Conservation (phyloP, 1,140 invertebrate species). For the Portunus trituberculatus region DNA sequence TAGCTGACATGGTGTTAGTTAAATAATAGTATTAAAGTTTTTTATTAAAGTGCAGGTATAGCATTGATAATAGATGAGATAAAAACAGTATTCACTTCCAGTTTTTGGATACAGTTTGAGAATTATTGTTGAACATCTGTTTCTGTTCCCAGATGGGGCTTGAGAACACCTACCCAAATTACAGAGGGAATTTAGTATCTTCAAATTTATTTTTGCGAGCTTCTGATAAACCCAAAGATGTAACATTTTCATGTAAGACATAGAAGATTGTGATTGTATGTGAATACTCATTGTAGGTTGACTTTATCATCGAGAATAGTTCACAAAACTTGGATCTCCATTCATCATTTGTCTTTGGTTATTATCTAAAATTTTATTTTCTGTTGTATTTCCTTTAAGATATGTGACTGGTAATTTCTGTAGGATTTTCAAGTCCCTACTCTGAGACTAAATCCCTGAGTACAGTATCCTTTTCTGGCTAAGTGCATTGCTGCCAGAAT, state of each 20-base stretch:
- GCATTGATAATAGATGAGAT: background rate
- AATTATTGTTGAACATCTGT: background rate
- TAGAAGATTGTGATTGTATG: background rate
- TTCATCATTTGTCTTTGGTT: background rate
- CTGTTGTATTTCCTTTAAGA: background rate
- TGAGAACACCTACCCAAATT: background rate
- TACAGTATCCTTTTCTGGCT: constrained; percentile 54
- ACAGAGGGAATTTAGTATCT: background rate
- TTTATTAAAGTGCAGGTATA: background rate
- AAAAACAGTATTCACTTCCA: constrained; percentile 14
- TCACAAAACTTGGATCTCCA: background rate
- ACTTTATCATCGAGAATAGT: background rate
- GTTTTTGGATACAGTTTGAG: background rate
- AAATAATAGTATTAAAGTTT: constrained; percentile 14
- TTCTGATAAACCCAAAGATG: background rate
- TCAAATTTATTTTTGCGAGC: background rate
- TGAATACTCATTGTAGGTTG: background rate
- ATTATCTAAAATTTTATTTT: background rate
- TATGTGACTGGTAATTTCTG: constrained; percentile 42
- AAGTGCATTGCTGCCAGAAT: constrained; percentile 44
- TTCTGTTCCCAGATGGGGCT: background rate
- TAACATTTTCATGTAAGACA: background rate
- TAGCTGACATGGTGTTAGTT: constrained; percentile 8
- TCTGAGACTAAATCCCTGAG: constrained; percentile 7
- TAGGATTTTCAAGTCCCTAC: constrained; percentile 59